Evolutionary conservation across 23 tunicate genomes (phyloP).

Genomic region (Diplosoma virens): DNA sequence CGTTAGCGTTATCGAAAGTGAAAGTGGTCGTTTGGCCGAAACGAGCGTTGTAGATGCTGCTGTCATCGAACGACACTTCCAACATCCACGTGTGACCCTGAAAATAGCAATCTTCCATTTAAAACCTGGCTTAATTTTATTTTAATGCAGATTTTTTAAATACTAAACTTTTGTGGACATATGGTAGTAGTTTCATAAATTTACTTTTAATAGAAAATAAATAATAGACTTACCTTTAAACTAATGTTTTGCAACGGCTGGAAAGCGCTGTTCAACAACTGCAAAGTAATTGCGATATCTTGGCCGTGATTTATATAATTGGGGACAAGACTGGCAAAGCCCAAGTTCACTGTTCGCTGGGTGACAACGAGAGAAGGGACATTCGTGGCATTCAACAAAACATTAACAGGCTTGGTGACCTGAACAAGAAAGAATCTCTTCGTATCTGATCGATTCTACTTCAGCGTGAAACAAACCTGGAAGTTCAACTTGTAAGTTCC

Average conservation of each 20-base stretch:
- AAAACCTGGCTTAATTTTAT: too few species aligned
- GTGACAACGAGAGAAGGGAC: neutral
- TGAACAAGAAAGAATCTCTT: neutral
- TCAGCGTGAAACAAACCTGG: neutral
- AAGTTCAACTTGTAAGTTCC: constrained; percentile 43
- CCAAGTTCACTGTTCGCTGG: neutral
- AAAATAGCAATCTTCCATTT: too few species aligned
- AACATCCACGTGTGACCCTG: constrained; percentile 78
- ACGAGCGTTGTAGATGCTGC: constrained; percentile 22
- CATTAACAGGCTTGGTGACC: neutral
- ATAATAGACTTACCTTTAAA: constrained; percentile 19
- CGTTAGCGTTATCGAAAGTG: constrained; percentile 57
- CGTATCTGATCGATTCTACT: neutral
- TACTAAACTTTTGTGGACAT: too few species aligned
- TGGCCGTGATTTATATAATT: neutral
- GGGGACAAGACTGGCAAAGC: neutral
- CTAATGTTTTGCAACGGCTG: neutral
- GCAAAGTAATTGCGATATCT: neutral
- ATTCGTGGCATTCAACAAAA: neutral
- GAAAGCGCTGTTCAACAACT: neutral
- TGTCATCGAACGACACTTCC: constrained; percentile 54
- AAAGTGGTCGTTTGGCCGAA: constrained; percentile 20
- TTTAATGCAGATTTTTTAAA: too few species aligned
- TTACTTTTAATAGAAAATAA: too few species aligned
- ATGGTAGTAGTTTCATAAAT: too few species aligned